Evolutionary conservation across 23 tunicate genomes (phyloP).

Genomic region (Trididemnum nubilum): DNA sequence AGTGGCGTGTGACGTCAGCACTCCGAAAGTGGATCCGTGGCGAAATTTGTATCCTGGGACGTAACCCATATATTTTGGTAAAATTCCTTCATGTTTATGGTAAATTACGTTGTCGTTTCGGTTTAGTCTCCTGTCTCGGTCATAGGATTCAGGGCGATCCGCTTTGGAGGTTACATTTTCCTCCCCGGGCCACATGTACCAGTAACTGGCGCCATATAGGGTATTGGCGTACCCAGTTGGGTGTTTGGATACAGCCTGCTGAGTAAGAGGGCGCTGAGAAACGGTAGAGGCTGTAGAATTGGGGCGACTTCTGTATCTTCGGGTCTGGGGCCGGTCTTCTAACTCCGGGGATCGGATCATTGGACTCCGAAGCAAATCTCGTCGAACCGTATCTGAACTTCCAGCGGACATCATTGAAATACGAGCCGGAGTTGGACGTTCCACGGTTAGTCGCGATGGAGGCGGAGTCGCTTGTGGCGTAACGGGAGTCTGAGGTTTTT

Average conservation of each 20-base stretch:
- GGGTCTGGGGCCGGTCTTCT: not conserved
- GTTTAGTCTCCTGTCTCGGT: conserved; percentile 51
- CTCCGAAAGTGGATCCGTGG: conserved; percentile 88
- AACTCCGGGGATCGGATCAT: not conserved
- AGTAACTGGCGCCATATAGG: conserved; percentile 79
- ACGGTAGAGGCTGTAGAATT: conserved; percentile 40
- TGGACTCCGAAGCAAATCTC: not conserved
- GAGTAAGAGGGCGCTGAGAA: conserved; percentile 47
- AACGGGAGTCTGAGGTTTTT: not conserved
- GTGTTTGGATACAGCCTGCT: conserved; percentile 16
- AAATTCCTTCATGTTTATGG: conserved; percentile 87
- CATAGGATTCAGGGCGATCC: conserved; percentile 52
- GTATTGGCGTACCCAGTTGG: conserved; percentile 81
- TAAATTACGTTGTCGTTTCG: conserved; percentile 77
- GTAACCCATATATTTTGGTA: conserved; percentile 94
- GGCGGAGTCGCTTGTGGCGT: not conserved
- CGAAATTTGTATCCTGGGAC: conserved; percentile 86
- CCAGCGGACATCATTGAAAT: conserved; percentile 78
- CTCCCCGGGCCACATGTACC: conserved; percentile 80
- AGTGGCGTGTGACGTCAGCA: conserved; percentile 73
- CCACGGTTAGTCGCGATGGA: not conserved
- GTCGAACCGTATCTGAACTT: conserved; percentile 39
- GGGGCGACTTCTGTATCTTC: not conserved
- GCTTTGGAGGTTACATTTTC: not conserved
- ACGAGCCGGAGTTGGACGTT: conserved; percentile 33